These are phyloP conservation scores for Drosophila persimilis DNA, from an alignment of 1,140 invertebrate genomes.

Conservation along the genomic window DNA sequence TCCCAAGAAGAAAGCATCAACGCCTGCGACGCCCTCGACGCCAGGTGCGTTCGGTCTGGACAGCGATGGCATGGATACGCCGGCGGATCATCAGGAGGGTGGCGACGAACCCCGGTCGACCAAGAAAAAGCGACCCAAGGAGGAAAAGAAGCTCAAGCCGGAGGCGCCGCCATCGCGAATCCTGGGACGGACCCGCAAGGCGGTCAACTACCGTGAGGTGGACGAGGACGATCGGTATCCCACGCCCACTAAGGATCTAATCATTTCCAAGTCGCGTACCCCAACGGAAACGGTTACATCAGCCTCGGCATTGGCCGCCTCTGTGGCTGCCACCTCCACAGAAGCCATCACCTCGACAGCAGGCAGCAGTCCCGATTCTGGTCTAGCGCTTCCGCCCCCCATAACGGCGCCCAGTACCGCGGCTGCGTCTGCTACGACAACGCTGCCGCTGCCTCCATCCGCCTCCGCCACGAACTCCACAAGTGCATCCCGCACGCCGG, in stretches of 20 bases:
- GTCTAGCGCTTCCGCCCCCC: constrained; percentile 58
- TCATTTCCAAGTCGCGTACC: constrained; percentile 63
- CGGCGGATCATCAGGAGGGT: constrained; percentile 41
- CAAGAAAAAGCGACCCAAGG: constrained; percentile 68
- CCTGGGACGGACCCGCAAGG: constrained; percentile 71
- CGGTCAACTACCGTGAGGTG: constrained; percentile 81
- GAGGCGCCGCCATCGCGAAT: constrained; percentile 82
- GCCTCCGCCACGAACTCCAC: constrained; percentile 43
- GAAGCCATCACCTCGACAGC: constrained; percentile 33
- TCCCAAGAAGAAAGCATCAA: constrained; percentile 61
- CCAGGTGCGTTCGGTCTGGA: constrained; percentile 54
- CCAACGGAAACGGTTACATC: constrained; percentile 14
- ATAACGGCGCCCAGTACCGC: constrained; percentile 53
- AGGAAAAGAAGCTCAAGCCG: constrained; percentile 81
- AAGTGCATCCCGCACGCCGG: constrained; percentile 73
- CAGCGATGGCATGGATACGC: constrained; percentile 25
- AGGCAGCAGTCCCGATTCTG: constrained; percentile 18
- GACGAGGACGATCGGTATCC: constrained; percentile 78
- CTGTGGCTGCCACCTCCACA: constrained; percentile 13
- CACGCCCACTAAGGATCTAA: constrained; percentile 80
- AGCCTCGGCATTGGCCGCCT: constrained; percentile 12
- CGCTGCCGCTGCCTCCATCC: constrained; percentile 78
- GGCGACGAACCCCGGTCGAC: constrained; percentile 41
- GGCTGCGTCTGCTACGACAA: constrained; percentile 24
- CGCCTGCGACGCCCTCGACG: constrained; percentile 38